Percentiles rank a stretch among this genome's conserved stretches.
These are phyloP conservation scores for Pseudochirops cupreus DNA, from an alignment of 2,797 vertebrate species.

Conservation along the genomic window DNA sequence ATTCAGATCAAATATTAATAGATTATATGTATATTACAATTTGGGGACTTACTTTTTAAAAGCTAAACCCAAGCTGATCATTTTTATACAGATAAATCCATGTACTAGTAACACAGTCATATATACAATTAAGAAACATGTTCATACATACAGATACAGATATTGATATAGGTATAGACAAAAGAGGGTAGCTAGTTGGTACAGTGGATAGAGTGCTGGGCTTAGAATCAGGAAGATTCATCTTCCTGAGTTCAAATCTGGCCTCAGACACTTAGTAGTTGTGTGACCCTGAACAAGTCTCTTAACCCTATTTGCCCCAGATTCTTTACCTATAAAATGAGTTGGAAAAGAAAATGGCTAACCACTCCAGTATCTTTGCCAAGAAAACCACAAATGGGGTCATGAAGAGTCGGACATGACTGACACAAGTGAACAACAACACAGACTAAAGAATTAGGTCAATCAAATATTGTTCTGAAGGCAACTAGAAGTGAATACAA, in stretches of 20 bases:
- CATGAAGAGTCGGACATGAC: background rate
- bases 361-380: background rate
- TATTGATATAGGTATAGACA: background rate
- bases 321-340: background rate
- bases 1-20: background rate
- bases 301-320: background rate
- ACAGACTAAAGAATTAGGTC: background rate
- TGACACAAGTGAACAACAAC: background rate
- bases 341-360: background rate
- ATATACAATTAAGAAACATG: background rate
- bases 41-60: background rate
- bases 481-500: background rate
- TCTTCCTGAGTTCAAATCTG: background rate
- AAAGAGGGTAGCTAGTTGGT: background rate
- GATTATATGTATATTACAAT: background rate
- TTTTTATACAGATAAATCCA: background rate
- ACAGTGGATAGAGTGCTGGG: background rate
- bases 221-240: background rate
- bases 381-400: background rate
- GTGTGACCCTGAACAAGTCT: background rate
- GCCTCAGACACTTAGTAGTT: background rate
- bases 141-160: background rate
- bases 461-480: slow-evolving; percentile 3
- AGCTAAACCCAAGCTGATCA: background rate
- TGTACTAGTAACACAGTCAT: background rate